Conservation (phyloP, 1,140 invertebrate genomes). For the Drosophila hydei region DNA sequence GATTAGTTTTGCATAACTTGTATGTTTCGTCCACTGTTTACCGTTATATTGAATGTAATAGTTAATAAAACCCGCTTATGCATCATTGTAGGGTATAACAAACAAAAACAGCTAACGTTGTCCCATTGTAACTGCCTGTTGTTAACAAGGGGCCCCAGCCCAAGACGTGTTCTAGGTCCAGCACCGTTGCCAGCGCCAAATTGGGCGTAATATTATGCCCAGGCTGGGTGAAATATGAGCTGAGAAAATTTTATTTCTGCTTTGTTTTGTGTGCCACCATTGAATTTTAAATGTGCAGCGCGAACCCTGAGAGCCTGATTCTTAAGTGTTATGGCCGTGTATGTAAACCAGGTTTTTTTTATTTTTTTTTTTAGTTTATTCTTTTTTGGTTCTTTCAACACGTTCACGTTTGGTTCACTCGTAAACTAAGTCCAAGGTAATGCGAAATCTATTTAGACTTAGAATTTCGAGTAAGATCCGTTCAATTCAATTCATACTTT, state of each 20-base stretch:
- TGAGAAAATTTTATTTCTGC: slow-evolving; percentile 77
- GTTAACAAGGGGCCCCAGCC: slow-evolving; percentile 73
- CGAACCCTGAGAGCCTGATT: slow-evolving; percentile 31
- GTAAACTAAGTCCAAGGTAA: slow-evolving; percentile 20
- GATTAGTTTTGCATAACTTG: no score
- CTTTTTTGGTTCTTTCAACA: slow-evolving; percentile 30
- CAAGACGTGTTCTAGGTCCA: slow-evolving; percentile 50
- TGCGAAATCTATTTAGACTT: background rate
- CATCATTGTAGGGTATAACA: slow-evolving; percentile 20
- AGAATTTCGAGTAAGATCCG: background rate
- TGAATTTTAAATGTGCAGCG: slow-evolving; percentile 51
- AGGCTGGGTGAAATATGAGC: slow-evolving; percentile 74
- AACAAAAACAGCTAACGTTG: slow-evolving; percentile 68
- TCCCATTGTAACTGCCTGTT: slow-evolving; percentile 73
- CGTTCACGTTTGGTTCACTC: slow-evolving; percentile 15
- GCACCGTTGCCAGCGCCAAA: slow-evolving; percentile 64
- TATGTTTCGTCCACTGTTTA: background rate
- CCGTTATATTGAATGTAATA: background rate
- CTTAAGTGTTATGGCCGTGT: slow-evolving; percentile 47
- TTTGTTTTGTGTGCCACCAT: slow-evolving; percentile 50
- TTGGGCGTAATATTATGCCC: slow-evolving; percentile 78
- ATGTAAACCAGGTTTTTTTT: slow-evolving; percentile 20
- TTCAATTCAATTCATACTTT: no score
- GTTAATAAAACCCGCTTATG: background rate
- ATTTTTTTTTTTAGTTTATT: background rate